phyloP scores from a whole-genome alignment of 2,113 vertebrate species.

The Spermophilus dauricus region DNA sequence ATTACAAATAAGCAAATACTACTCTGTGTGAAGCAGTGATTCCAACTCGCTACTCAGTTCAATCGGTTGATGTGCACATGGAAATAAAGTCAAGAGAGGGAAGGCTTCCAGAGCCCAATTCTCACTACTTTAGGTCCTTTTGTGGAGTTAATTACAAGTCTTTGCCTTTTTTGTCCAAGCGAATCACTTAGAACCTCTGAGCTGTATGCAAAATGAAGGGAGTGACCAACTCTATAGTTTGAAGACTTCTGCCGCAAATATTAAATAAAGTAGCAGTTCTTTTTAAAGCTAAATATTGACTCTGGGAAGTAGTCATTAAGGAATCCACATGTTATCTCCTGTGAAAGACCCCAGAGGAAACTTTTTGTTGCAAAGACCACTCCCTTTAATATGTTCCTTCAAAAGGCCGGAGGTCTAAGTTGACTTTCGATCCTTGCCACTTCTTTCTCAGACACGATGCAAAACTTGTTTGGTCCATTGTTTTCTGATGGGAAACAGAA shows the following conservation, averaged over 20 bases:
- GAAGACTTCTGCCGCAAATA: neutral
- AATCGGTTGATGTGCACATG: neutral
- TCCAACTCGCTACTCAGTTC: neutral
- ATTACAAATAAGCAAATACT: conserved; percentile 16
- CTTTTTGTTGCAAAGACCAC: neutral
- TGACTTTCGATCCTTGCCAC: neutral
- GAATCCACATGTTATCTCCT: neutral
- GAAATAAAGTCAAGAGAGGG: neutral
- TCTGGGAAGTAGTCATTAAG: neutral
- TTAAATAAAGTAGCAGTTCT: neutral
- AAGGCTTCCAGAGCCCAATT: neutral
- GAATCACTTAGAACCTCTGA: neutral
- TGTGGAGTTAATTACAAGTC: neutral
- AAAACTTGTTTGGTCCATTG: neutral
- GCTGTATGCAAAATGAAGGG: neutral
- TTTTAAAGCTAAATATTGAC: neutral
- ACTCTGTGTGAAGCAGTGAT: neutral
- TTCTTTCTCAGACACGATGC: neutral
- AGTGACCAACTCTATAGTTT: neutral
- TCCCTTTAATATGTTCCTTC: neutral
- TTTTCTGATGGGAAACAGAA: neutral
- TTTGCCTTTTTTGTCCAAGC: neutral
- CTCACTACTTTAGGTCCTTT: neutral
- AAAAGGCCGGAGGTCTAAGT: neutral
- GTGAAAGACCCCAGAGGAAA: neutral